These are phyloP conservation scores for Chloropsis hardwickii DNA, from an alignment of 2,113 vertebrate species.

Conservation along the genomic window DNA sequence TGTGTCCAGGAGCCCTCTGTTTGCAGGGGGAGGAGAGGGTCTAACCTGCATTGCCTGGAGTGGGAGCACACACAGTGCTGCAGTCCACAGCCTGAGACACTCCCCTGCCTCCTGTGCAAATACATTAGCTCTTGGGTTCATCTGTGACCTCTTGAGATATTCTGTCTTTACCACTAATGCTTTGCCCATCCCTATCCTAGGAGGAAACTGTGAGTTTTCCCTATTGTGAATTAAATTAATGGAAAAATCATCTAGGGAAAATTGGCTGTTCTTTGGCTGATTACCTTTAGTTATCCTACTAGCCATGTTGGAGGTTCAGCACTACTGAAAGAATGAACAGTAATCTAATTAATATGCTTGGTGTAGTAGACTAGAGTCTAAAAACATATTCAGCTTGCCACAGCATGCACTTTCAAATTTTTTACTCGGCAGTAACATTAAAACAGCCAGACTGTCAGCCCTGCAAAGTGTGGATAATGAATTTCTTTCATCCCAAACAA, in stretches of 20 bases:
- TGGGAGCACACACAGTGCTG: neutral
- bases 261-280: conserved; percentile 16
- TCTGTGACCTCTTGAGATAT: neutral
- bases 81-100: neutral
- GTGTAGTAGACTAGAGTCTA: conserved; percentile 1
- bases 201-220: neutral
- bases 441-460: conserved; percentile 42
- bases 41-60: neutral
- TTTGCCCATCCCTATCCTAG: neutral
- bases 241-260: conserved; percentile 24
- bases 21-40: neutral
- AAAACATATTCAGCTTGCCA: neutral
- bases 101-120: neutral
- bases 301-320: neutral
- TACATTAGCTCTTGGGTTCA: neutral
- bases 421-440: neutral
- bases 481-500: conserved; percentile 62
- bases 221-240: conserved; percentile 30
- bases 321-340: conserved; percentile 8
- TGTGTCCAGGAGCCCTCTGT: neutral
- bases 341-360: conserved; percentile 53
- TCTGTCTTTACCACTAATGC: neutral
- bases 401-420: conserved; percentile 27
- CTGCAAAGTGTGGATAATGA: conserved; percentile 45
- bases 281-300: conserved; percentile 4